Conservation (phyloP, 2,113 vertebrate genomes). For the Phyllopteryx taeniolatus region DNA sequence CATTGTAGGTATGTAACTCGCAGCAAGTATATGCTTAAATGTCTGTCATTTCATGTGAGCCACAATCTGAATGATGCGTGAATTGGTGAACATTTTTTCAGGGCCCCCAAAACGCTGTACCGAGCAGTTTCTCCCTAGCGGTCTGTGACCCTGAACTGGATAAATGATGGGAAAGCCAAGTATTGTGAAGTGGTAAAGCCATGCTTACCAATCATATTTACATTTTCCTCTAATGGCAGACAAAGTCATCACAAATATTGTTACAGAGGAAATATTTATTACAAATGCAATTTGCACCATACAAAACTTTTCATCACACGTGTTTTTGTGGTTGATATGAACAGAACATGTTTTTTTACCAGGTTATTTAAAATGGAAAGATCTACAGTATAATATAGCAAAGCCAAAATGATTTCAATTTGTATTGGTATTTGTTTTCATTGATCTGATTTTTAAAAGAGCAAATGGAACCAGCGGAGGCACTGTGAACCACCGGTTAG, state of each 20-base stretch:
- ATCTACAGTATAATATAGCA: neutral
- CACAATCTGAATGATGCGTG: too few relatives aligned
- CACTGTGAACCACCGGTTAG: too few relatives aligned
- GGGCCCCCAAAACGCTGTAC: too few relatives aligned
- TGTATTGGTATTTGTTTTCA: neutral
- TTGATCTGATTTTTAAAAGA: neutral
- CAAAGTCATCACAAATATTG: neutral
- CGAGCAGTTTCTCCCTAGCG: too few relatives aligned
- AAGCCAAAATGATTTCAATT: slow-evolving; percentile 6
- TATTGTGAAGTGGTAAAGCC: neutral
- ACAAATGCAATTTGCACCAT: slow-evolving; percentile 71
- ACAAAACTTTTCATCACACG: slow-evolving; percentile 49
- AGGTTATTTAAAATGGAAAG: neutral
- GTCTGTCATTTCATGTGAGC: too few relatives aligned
- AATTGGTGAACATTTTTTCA: too few relatives aligned
- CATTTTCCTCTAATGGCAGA: neutral
- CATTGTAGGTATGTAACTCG: too few relatives aligned
- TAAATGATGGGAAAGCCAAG: neutral
- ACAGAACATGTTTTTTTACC: neutral
- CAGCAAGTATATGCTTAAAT: too few relatives aligned
- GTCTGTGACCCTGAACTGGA: neutral
- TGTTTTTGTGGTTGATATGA: slow-evolving; percentile 18
- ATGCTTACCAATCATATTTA: neutral
- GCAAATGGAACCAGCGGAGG: neutral
- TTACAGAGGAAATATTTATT: slow-evolving; percentile 65